Conservation (phyloP, 1,140 invertebrate species). For the Apolygus lucorum region DNA sequence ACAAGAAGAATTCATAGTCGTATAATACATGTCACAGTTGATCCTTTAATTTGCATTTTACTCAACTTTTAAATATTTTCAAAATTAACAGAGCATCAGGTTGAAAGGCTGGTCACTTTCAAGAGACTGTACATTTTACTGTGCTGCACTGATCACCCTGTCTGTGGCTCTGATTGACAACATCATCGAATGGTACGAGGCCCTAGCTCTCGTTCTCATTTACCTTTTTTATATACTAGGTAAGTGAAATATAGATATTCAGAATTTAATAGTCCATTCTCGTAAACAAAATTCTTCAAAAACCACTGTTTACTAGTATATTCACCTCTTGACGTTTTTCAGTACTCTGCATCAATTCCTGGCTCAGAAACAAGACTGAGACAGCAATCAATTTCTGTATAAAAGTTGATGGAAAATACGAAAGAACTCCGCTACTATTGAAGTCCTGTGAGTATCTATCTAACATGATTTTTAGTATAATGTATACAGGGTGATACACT, state of each 20-base stretch:
- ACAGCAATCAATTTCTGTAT: background rate
- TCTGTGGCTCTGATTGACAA: constrained; percentile 51
- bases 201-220: constrained; percentile 44
- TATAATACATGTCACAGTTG: no score
- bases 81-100: constrained; percentile 48
- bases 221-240: constrained; percentile 49
- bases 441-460: constrained; percentile 12
- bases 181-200: constrained; percentile 54
- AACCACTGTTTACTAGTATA: no score
- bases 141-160: constrained; percentile 52
- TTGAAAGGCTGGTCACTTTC: constrained; percentile 58
- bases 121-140: constrained; percentile 55
- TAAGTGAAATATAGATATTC: no score
- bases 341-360: background rate
- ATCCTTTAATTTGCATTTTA: no score
- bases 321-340: background rate
- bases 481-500: no score
- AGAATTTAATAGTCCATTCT: no score
- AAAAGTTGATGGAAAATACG: background rate
- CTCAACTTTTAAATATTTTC: no score
- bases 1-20: no score
- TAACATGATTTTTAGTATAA: no score
- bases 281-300: no score
- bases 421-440: background rate
- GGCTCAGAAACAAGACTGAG: background rate